Evolutionary conservation across 2,888 invertebrate genomes (phyloP), one percentile per base, ranked within the genome.

Genomic region (Trissoscelio sp.): DNA sequence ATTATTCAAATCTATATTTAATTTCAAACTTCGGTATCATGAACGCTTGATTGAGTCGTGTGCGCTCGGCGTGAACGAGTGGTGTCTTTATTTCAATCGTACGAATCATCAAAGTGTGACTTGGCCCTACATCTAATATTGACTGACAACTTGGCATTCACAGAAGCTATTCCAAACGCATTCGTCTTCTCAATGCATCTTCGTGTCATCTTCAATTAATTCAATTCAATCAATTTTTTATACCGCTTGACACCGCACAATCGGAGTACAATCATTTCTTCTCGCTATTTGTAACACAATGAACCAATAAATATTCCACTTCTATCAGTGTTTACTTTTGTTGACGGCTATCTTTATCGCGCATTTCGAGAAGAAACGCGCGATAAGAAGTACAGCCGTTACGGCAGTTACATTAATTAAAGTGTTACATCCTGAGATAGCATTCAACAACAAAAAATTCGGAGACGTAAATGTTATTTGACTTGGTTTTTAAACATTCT

Each of bases 61-160:
- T 2, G 24, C 1, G 11, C 4, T 58, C 18, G 2, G 14, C 9
- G 18, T 28, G 24, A 39, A 18, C 24, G 24, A 48, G 39, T 22
- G 7, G 31, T 24, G 57, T 46, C 44, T 55, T 69, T 46, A 57
- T 57, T 55, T 69, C 57, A 46, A 57, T 57, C 57, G 16, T 14
- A 24, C 34, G 69, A 69, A 69, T 57, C 57, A 57, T 69, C 46
- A 57, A 44, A 69, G 57, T 69, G 57, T 46, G 69, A 69, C 44
- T 55, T 55, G 42, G 16, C 37, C 44, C 69, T 46, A 46, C 11
- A 46, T 42, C 69, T 69, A 69, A 57, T 57, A 69, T 57, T 69
- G 53, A 55, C 67, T 55, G 53, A 9, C 11, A 66, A 66, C 66
- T 66, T 66, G 66, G 66, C 66, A 66, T 66, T 62, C 62, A 31